A percentile compares a stretch with the other conserved stretches of the same genome.
These are phyloP conservation scores for Lamprotornis superbus DNA, from an alignment of 2,113 vertebrate species.

Conservation along the genomic window DNA sequence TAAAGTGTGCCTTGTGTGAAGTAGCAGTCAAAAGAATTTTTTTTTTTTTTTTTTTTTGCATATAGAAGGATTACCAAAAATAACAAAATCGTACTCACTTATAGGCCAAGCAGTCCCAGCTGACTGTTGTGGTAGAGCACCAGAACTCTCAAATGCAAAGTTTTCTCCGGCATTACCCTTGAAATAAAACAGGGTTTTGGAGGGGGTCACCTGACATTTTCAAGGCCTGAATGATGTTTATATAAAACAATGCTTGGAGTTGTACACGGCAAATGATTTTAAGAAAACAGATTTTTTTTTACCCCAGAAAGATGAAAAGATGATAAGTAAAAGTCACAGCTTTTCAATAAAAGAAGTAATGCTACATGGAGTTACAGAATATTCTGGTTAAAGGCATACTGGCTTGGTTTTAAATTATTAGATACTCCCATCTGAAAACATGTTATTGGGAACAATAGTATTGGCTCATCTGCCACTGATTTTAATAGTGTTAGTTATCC, in stretches of 20 bases:
- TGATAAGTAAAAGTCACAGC: neutral
- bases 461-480: neutral
- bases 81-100: neutral
- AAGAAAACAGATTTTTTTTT: neutral
- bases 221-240: neutral
- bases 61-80: neutral
- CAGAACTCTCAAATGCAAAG: neutral
- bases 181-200: neutral
- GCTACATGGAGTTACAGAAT: neutral
- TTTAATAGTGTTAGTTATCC: neutral
- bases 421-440: neutral
- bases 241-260: neutral
- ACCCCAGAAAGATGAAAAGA: neutral
- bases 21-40: neutral
- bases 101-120: neutral
- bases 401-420: neutral
- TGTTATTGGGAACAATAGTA: neutral
- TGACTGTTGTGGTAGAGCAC: neutral
- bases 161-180: neutral
- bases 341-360: slow-evolving; percentile 1
- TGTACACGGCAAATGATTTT: neutral
- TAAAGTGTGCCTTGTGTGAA: neutral
- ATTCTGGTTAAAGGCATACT: neutral
- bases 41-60: neutral
- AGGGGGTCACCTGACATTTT: neutral